Evolutionary conservation across 2,113 vertebrate species (phyloP).

Genomic region (Phylloscopus trochiloides): DNA sequence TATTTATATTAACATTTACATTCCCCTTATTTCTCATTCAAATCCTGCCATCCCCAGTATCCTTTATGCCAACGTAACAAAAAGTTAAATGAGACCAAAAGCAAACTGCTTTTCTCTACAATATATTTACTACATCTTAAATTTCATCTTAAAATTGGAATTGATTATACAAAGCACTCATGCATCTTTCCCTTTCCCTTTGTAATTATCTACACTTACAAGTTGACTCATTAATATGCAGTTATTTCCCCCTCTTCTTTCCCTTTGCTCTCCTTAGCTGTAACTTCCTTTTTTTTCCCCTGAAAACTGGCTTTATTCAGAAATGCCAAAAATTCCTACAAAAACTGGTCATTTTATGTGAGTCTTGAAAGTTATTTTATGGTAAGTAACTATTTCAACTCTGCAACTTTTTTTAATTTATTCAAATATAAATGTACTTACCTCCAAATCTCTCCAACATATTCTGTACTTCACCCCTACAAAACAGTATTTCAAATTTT

Average conservation of each 20-base stretch:
- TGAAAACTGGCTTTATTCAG: neutral
- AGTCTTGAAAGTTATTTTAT: neutral
- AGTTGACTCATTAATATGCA: neutral
- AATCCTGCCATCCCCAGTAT: neutral
- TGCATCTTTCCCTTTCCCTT: neutral
- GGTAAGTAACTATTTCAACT: neutral
- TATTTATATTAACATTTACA: neutral
- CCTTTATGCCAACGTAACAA: neutral
- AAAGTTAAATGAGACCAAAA: neutral
- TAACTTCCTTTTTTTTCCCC: neutral
- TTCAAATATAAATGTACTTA: conserved; percentile 53
- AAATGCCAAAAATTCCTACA: neutral
- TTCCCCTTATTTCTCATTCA: neutral
- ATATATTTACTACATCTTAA: neutral
- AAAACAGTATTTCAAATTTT: conserved; percentile 24
- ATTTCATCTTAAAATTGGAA: neutral
- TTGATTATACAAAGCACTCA: neutral
- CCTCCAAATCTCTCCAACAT: conserved; percentile 93
- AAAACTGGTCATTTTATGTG: neutral
- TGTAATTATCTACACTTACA: neutral
- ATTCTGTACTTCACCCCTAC: conserved; percentile 86
- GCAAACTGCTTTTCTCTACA: neutral
- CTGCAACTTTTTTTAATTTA: neutral
- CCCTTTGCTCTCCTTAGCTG: neutral
- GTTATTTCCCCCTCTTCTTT: neutral